These are phyloP conservation scores for Mythimna impura DNA, from an alignment of 2,888 invertebrate genomes.

Conservation along the genomic window DNA sequence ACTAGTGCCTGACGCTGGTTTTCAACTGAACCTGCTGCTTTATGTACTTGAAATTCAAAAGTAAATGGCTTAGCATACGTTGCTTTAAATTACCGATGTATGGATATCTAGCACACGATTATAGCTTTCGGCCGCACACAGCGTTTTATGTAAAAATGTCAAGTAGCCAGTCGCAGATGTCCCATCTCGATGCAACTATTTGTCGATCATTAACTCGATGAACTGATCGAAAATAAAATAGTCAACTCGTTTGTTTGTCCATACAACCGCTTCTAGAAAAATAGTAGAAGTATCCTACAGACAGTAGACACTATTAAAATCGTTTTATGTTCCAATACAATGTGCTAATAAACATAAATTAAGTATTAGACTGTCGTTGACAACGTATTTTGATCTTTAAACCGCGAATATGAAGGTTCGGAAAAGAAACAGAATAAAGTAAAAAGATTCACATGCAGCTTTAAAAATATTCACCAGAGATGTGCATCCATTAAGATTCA, in stretches of 20 bases:
- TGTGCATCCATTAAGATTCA: conserved; percentile 50
- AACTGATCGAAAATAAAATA: conserved; percentile 11
- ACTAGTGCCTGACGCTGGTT: too few species aligned
- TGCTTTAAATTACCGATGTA: not conserved
- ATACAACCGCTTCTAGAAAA: not conserved
- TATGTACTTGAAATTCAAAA: not conserved
- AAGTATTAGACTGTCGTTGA: conserved; percentile 22
- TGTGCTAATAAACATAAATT: conserved; percentile 16
- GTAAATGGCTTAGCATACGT: not conserved
- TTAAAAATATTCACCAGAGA: conserved; percentile 43
- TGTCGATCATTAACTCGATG: not conserved
- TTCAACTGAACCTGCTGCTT: too few species aligned
- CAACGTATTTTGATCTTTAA: conserved; percentile 15
- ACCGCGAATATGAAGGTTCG: conserved; percentile 12
- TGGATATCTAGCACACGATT: conserved; percentile 2
- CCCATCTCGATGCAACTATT: conserved; percentile 9
- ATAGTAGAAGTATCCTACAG: not conserved
- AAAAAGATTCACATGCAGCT: conserved; percentile 12
- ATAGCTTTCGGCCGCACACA: conserved; percentile 13
- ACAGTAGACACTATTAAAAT: conserved; percentile 16
- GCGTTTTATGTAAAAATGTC: conserved; percentile 5
- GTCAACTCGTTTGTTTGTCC: not conserved
- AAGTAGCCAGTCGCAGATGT: conserved; percentile 8
- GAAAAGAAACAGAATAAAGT: conserved; percentile 17
- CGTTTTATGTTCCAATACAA: conserved; percentile 14